Base-by-base conservation (phyloP, 2,888 invertebrate species). In the Nipponacmea schrenckii region DNA sequence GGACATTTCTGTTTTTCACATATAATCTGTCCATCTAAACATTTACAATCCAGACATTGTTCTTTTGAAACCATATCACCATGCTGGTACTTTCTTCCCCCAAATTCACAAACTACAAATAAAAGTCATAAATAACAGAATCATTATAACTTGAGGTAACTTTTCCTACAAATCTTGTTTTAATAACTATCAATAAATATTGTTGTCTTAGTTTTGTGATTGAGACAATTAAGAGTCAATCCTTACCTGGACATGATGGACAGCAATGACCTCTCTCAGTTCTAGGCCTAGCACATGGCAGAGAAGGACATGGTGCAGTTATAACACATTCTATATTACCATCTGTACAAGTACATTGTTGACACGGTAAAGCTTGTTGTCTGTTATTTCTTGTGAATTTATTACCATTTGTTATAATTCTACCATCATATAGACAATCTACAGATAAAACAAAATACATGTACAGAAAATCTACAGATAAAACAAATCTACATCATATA, bases 341-440 rank as follows among this genome's bases (percentile, higher is more conserved):
- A 63, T 75, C 71, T 14, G 67, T 69, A 79, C 86, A 87, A 46
- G 75, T 77, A 75, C 86, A 87, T 72, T 82, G 79, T 73, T 83
- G 81, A 73, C 86, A 86, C 24, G 74, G 70, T 46, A 81, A 81
- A 3, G 84, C 85, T 15, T 77, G 79, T 24, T 24, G 20, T 39
- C 39, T 2, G 39, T 39, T 39, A 24, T 71, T 70, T 20, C 81
- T 71, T 26, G 70, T 72, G 62, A 85, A 81, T 14, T 74, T 80
- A 67, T 81, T 79, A 17, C 81, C 81, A 73, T 83, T 76, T 39
- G 68, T 71, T 56, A 83, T 79, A 7, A 81, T 68, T 65, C 78
- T 78, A 0, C 84, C 84, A 64, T 84, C 80, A 71, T 79, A 81
- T 39, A 83, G 69, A 79, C 86, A 86, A 70, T 85, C 86, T 86